Evolutionary conservation across 2,888 invertebrate species (phyloP), one percentile per base, ranked within the genome.

Genomic region (Julus scandinavius): DNA sequence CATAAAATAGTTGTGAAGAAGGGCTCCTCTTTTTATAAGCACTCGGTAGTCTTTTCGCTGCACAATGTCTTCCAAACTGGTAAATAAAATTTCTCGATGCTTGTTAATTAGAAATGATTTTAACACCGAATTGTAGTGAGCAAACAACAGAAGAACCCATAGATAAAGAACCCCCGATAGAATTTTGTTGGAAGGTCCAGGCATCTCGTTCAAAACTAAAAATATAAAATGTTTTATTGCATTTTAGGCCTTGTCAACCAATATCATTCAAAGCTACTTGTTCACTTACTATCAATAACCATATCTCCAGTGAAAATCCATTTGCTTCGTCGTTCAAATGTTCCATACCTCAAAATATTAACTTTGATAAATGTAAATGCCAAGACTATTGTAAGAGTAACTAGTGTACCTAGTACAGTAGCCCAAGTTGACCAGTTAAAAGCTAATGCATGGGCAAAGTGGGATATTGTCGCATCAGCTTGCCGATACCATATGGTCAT

Each of bases 221-320:
- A 45, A 45, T 7, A 2, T 45, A 45, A 45, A 45, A 29, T 29
- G 29, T 29, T 29, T 29, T 29, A 45, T 45, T 45, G 45, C 45
- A 45, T 45, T 45, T 45, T 45, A 0, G 29, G 29, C 29, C 45
- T 45, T 45, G 7, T 45, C 45, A 45, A 45, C 0, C 54, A n/a
- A n/a, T 63, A n/a, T 63, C 5, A 6, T n/a, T 3, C 17, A n/a
- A 45, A 45, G 5, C n/a, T 17, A 63, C 17, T 17, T 17, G 5
- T 63, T 63, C n/a, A 63, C 58, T 63, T 63, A 63, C 58, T 63
- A n/a, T 63, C 58, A 63, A 63, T n/a, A 6, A 63, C n/a, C n/a
- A 63, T 63, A 5, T 63, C 17, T 5, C 58, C 58, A n/a, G 6
- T 63, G 58, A 63, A n/a, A 63, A 63, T 63, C 58, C 58, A 63